These are phyloP conservation scores for Lamproptera curius DNA, from an alignment of 2,888 invertebrate genomes.

Conservation along the genomic window DNA sequence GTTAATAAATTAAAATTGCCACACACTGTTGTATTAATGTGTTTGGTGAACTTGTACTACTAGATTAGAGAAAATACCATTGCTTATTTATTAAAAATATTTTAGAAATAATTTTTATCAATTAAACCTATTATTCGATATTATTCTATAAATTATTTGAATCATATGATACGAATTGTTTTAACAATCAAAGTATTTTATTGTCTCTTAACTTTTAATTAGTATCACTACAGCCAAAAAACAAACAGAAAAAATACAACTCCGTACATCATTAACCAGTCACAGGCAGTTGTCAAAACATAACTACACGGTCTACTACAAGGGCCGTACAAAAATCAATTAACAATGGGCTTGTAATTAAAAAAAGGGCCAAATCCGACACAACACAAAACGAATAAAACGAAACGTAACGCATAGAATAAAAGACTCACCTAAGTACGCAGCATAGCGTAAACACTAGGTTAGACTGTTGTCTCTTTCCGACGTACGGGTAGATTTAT, in stretches of 20 bases:
- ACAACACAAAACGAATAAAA: slow-evolving; percentile 37
- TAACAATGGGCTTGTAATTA: slow-evolving; percentile 37
- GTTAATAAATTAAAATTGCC: too few species aligned
- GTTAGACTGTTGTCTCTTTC: slow-evolving; percentile 39
- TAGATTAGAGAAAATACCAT: too few species aligned
- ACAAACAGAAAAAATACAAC: too few species aligned
- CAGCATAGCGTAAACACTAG: slow-evolving; percentile 30
- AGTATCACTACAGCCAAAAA: too few species aligned
- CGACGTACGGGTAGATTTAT: slow-evolving; percentile 28
- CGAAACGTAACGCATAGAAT: slow-evolving; percentile 46
- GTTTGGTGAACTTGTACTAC: too few species aligned
- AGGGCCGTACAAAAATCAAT: slow-evolving; percentile 32
- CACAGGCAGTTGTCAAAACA: neutral
- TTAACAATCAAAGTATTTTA: neutral
- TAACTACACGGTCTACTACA: slow-evolving; percentile 16
- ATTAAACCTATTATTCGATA: too few species aligned
- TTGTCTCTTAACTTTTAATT: too few species aligned
- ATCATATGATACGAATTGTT: too few species aligned
- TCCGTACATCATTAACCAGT: neutral
- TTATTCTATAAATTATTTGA: too few species aligned
- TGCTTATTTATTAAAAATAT: too few species aligned
- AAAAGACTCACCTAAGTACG: slow-evolving; percentile 38
- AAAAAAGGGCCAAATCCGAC: slow-evolving; percentile 41
- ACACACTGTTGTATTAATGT: too few species aligned
- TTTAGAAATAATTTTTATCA: too few species aligned